Base-by-base conservation (phyloP, 2,113 vertebrate genomes). In the Henicopernis longicauda region DNA sequence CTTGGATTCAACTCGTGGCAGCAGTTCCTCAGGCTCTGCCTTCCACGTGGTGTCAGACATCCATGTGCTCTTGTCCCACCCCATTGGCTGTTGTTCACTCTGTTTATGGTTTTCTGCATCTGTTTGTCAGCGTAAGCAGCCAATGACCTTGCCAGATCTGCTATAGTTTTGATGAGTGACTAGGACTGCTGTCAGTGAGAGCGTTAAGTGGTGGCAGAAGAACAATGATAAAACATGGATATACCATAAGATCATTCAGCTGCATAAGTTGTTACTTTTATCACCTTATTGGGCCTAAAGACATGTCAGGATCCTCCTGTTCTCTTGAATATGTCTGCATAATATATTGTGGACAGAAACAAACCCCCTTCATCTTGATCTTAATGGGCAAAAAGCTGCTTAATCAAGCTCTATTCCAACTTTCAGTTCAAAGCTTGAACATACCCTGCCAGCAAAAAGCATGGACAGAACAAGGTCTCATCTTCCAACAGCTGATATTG, bases 1-100 rank as follows among this genome's bases (percentile, higher is more conserved):
- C 26, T 67, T 55, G 27, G 19, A 36, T 19, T 69, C 16, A 65
- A 26, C 32, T 58, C 6, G 2, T 49, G 83, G 31, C 34, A 57
- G 9, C 12, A 36, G 3, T 62, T 82, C 38, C 57, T 62, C 61
- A 76, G n/a, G 21, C 14, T 67, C 52, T 82, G 23, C 31, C 47
- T 79, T 82, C 57, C 34, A 11, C 0, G 0, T 17, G 13, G 1
- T 32, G 4, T 49, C 34, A 54, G 19, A 29, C 11, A 40, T 29
- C n/a, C 1, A 0, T 36, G 7, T 55, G 11, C 31, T 85, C 29
- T 73, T 9, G 10, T 17, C 34, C 23, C 22, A n/a, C 16, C 14
- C 12, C 9, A 2, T 9, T 0, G 0, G 45, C n/a, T 74, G 6
- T n/a, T 78, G 16, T 61, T 73, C 9, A 2, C 45, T 16, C 10